phyloP scores from a whole-genome alignment of 2,888 invertebrate genomes.

The Endomychus coccineus region DNA sequence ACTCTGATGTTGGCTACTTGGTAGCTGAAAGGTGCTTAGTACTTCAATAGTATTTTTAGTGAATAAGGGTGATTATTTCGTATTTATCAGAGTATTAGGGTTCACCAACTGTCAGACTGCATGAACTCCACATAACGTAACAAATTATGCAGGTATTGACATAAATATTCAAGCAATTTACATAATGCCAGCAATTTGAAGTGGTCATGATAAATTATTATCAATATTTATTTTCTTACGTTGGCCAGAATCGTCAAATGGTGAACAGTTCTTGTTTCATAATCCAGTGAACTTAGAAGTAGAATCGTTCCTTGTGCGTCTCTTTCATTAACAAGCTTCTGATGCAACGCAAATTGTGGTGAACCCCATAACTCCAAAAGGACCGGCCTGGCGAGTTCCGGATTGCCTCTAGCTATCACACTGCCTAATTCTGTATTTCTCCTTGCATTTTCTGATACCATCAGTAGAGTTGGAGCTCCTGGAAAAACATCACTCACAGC shows the following conservation, averaged over 20 bases:
- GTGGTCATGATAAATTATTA: no score
- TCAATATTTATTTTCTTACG: no score
- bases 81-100: no score
- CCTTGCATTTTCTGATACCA: slow-evolving; percentile 38
- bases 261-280: slow-evolving; percentile 83
- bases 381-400: slow-evolving; percentile 67
- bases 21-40: no score
- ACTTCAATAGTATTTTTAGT: no score
- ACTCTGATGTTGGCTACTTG: no score
- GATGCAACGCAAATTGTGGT: slow-evolving; percentile 68
- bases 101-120: no score
- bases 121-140: no score
- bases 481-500: slow-evolving; percentile 78
- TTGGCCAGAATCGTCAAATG: slow-evolving; percentile 79
- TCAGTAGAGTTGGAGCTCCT: slow-evolving; percentile 51
- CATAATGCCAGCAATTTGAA: no score
- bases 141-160: background rate
- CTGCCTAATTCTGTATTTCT: slow-evolving; percentile 76
- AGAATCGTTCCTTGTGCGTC: slow-evolving; percentile 76
- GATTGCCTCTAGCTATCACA: slow-evolving; percentile 73
- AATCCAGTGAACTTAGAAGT: slow-evolving; percentile 72
- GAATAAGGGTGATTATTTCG: no score
- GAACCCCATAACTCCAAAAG: slow-evolving; percentile 79
- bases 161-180: background rate
- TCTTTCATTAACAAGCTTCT: slow-evolving; percentile 64